Evolutionary conservation across 2,888 invertebrate genomes (phyloP).

Genomic region (Alcis repandata): DNA sequence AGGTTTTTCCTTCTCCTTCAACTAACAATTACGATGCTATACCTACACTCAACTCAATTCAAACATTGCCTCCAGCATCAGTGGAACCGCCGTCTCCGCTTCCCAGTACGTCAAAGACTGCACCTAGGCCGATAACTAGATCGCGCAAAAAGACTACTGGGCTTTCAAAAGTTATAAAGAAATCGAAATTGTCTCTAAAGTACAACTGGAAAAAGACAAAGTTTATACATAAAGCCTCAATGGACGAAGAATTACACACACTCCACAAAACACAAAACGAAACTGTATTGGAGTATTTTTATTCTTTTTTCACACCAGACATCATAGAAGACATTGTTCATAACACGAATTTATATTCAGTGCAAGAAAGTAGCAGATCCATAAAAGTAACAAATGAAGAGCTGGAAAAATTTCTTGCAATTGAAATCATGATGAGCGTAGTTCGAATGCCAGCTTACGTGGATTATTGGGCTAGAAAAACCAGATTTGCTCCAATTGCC

Average conservation of each 20-base stretch:
- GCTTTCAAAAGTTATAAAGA: no score
- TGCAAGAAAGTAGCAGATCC: no score
- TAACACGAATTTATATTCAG: no score
- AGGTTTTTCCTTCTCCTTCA: constrained; percentile 3
- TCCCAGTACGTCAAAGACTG: not conserved
- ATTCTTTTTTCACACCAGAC: not conserved
- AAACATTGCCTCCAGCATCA: not conserved
- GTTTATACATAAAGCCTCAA: no score
- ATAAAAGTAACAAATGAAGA: no score
- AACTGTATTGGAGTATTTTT: not conserved
- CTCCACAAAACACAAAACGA: not conserved
- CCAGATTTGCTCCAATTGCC: not conserved
- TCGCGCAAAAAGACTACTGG: no score
- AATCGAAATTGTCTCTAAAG: no score
- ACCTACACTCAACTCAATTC: not conserved
- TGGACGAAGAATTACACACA: not conserved
- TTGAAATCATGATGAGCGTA: not conserved
- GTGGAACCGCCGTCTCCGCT: not conserved
- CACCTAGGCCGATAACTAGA: no score
- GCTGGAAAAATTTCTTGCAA: not conserved
- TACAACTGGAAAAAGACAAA: no score
- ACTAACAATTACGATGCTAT: constrained; percentile 11
- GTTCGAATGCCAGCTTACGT: not conserved
- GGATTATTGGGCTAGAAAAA: not conserved
- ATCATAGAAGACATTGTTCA: not conserved